Conservation (phyloP, 64 coral and sea anemone genomes). For the Stichodactyla helianthus region DNA sequence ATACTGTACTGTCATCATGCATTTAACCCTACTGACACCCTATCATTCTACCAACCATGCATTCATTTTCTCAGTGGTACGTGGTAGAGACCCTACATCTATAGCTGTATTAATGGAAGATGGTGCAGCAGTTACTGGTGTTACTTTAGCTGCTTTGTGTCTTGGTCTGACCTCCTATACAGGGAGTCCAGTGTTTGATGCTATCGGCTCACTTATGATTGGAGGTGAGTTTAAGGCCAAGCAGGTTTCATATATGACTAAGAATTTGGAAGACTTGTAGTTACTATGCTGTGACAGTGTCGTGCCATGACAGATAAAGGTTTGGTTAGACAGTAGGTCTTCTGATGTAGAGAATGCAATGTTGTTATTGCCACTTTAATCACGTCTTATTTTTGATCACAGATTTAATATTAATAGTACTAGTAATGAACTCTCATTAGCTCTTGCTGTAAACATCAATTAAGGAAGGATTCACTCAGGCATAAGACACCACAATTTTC, state of each 20-base stretch:
- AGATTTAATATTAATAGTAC: too few species aligned
- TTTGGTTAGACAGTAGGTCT: too few species aligned
- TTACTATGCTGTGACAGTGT: too few species aligned
- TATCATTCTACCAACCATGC: not conserved
- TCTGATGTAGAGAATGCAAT: too few species aligned
- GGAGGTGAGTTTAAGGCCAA: slow-evolving; percentile 52
- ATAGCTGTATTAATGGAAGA: slow-evolving; percentile 86
- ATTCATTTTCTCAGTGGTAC: slow-evolving; percentile 39
- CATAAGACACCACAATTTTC: not conserved
- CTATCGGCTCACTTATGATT: slow-evolving; percentile 86
- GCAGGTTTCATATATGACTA: not conserved
- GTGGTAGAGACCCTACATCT: slow-evolving; percentile 90
- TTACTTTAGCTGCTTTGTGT: slow-evolving; percentile 75
- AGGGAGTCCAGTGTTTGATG: slow-evolving; percentile 88
- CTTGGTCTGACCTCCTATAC: slow-evolving; percentile 88
- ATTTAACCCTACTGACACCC: not conserved
- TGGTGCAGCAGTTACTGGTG: slow-evolving; percentile 89
- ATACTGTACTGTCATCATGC: not conserved
- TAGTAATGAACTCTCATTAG: too few species aligned
- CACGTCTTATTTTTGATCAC: too few species aligned
- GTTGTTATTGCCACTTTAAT: too few species aligned
- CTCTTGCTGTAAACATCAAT: too few species aligned
- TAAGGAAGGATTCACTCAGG: not conserved
- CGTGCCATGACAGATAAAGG: too few species aligned
- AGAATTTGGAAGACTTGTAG: not conserved